Evolutionary conservation across 2,113 vertebrate species (phyloP).

Genomic region (Malaclemys terrapin): DNA sequence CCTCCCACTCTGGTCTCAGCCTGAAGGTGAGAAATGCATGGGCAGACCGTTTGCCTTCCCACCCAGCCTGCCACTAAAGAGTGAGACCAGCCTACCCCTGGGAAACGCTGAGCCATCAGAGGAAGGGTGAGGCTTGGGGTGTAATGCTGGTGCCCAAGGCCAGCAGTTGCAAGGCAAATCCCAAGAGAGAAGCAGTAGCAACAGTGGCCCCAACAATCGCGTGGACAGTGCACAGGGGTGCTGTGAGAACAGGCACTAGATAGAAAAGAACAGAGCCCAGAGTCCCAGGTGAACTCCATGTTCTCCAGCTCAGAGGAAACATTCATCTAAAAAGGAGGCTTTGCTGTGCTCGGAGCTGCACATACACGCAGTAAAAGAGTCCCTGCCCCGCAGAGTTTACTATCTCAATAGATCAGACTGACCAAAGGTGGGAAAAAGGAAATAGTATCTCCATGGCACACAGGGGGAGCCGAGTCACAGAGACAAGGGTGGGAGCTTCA

Average conservation of each 20-base stretch:
- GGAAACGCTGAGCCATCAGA: not conserved
- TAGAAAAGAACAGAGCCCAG: not conserved
- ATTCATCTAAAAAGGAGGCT: not conserved
- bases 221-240: too few species aligned
- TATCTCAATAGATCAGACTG: not conserved
- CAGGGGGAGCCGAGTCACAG: not conserved
- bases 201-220: not conserved
- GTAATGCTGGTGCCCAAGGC: not conserved
- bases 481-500: not conserved
- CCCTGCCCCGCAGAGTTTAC: not conserved
- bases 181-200: not conserved
- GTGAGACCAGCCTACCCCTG: too few species aligned
- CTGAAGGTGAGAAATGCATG: not conserved
- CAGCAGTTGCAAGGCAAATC: not conserved
- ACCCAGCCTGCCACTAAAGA: rapidly evolving
- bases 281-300: too few species aligned
- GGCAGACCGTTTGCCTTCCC: rapidly evolving
- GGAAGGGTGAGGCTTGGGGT: not conserved
- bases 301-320: not conserved
- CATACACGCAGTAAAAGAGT: not conserved
- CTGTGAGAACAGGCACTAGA: not conserved
- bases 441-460: not conserved
- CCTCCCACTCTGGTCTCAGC: rapidly evolving
- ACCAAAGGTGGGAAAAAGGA: not conserved
- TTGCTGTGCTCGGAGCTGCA: not conserved